A percentile compares a stretch with the other conserved stretches of the same genome.
Evolutionary conservation across 2,797 vertebrate genomes (phyloP).

Genomic region (Xenentodon cancila): DNA sequence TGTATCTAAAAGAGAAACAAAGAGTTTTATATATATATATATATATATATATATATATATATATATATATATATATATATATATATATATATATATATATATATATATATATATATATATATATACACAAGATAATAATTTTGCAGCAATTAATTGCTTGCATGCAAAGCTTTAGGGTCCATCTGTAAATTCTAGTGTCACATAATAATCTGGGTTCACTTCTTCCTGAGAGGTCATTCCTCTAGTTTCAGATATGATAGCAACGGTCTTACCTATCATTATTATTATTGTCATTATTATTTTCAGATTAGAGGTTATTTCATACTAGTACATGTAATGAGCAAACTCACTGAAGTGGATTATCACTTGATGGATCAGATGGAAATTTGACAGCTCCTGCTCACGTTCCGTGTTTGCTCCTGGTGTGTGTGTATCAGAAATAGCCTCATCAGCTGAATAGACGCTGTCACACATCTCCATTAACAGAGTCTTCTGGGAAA

Average conservation of each 20-base stretch:
- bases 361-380: conserved; percentile 38
- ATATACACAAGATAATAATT: too few relatives aligned
- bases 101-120: too few relatives aligned
- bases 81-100: too few relatives aligned
- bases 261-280: not conserved
- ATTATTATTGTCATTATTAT: not conserved
- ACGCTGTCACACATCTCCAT: conserved; percentile 62
- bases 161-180: not conserved
- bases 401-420: conserved; percentile 27
- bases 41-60: too few relatives aligned
- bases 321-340: conserved; percentile 22
- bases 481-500: conserved; percentile 61
- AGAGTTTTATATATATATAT: too few relatives aligned
- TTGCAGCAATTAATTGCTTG: not conserved
- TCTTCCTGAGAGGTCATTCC: not conserved
- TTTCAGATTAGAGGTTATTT: conserved; percentile 24
- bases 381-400: conserved; percentile 41
- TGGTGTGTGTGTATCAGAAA: conserved; percentile 44
- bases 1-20: not conserved
- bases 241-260: not conserved
- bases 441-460: conserved; percentile 64
- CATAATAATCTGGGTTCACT: not conserved
- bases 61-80: too few relatives aligned
- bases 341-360: conserved; percentile 35
- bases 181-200: not conserved